Percentiles rank a stretch among this genome's conserved stretches.
These are phyloP conservation scores for Imbricaverruca yamaguchii DNA, from an alignment of 2,888 invertebrate species.

Conservation along the genomic window DNA sequence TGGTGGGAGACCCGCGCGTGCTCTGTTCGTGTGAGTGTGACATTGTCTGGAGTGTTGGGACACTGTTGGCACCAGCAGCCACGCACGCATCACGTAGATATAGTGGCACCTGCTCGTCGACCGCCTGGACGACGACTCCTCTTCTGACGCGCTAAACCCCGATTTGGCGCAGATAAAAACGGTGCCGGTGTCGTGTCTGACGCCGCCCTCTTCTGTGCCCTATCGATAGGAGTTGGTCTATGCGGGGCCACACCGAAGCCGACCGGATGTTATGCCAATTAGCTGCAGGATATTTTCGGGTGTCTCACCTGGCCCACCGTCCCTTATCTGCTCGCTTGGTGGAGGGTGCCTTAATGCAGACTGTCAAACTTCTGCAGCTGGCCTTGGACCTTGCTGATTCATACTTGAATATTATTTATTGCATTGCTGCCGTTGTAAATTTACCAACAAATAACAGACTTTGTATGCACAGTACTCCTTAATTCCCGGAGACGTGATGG, in stretches of 20 bases:
- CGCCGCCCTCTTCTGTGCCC: background rate
- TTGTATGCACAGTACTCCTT: background rate
- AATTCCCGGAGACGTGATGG: background rate
- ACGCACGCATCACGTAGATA: background rate
- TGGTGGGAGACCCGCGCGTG: conserved; percentile 72
- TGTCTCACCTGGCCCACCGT: background rate
- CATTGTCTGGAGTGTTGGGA: background rate
- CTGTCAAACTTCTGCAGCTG: background rate
- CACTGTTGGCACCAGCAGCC: background rate
- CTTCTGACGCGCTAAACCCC: background rate
- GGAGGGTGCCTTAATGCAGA: background rate
- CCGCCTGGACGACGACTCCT: background rate
- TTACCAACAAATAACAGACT: background rate
- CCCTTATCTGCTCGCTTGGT: background rate
- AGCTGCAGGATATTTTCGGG: background rate
- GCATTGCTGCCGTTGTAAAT: background rate
- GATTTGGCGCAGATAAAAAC: background rate
- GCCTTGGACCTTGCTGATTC: background rate
- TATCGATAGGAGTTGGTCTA: no score
- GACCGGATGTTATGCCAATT: background rate
- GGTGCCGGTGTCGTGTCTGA: background rate
- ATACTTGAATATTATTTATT: background rate
- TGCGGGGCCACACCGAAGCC: no score
- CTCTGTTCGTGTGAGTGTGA: conserved; percentile 55
- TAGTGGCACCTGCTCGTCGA: background rate